Evolutionary conservation across 2,113 vertebrate genomes (phyloP).

Genomic region (Eolophus roseicapilla): DNA sequence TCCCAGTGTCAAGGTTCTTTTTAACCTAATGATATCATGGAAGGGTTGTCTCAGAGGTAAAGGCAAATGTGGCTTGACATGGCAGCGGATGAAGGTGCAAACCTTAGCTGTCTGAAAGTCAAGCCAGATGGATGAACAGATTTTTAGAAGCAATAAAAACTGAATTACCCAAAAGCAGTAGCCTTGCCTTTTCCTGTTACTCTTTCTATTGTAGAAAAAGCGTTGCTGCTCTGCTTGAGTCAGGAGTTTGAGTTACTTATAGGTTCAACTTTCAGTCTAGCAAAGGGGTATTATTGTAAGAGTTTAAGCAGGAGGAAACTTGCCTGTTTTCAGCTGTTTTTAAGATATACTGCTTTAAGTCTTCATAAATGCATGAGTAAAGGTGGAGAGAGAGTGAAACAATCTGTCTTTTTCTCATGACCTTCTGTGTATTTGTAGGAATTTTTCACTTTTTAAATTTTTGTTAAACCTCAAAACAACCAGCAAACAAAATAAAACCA

Average conservation of each 20-base stretch:
- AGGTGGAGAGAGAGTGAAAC: background rate
- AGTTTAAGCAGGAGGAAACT: background rate
- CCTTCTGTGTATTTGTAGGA: background rate
- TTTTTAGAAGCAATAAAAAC: constrained; percentile 10
- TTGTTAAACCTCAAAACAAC: background rate
- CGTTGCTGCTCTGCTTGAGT: background rate
- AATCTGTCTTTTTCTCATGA: background rate
- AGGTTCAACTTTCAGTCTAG: background rate
- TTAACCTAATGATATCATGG: background rate
- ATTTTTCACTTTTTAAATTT: background rate
- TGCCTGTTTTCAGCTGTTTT: background rate
- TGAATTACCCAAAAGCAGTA: background rate
- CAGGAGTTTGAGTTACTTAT: background rate
- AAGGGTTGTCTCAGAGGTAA: background rate
- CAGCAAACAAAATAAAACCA: background rate
- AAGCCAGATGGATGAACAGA: background rate
- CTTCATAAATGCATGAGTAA: background rate
- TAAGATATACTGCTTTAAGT: background rate
- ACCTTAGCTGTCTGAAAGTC: background rate
- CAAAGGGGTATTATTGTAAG: background rate
- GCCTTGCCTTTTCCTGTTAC: background rate
- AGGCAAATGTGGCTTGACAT: background rate
- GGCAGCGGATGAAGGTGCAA: background rate
- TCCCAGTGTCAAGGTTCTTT: background rate
- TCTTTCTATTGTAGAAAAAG: background rate